phyloP scores from a whole-genome alignment of 2,888 invertebrate species.

The Dastarcus helophoroides region DNA sequence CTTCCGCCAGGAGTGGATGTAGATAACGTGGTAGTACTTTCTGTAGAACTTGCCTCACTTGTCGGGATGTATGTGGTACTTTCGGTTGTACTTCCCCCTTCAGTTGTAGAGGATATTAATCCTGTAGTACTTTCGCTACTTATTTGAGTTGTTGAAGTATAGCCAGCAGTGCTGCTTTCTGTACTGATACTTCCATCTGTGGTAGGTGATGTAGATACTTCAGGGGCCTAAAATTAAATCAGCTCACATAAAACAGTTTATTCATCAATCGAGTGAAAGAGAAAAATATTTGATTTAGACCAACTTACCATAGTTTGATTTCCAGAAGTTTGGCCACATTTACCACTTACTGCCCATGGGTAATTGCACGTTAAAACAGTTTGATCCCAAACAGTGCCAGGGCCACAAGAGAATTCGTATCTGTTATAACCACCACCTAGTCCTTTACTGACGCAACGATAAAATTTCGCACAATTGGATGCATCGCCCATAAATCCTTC shows the following conservation, averaged over 20 bases:
- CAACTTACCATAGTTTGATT: not conserved
- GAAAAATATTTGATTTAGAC: not conserved
- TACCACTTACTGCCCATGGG: conserved; percentile 42
- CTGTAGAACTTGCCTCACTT: conserved; percentile 2
- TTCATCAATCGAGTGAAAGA: not conserved
- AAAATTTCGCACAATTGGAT: conserved; percentile 61
- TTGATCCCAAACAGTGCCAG: conserved; percentile 69
- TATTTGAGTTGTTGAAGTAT: no score
- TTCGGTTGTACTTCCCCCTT: conserved; percentile 5
- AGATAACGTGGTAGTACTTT: conserved; percentile 4
- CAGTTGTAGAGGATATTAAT: conserved; percentile 2
- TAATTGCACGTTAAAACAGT: conserved; percentile 58
- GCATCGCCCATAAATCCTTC: conserved; percentile 66
- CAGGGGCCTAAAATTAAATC: no score
- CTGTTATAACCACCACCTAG: conserved; percentile 44
- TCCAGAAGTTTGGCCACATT: conserved; percentile 15
- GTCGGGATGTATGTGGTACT: conserved; percentile 1
- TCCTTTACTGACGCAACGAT: conserved; percentile 59
- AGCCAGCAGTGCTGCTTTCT: no score
- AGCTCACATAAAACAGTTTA: no score
- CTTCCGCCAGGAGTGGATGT: conserved; percentile 3
- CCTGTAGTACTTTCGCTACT: no score
- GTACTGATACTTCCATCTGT: no score
- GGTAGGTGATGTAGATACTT: no score
- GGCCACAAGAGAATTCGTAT: conserved; percentile 61